Percentiles rank a stretch among this genome's conserved stretches.
Conservation (phyloP, 2,113 vertebrate species). For the Hippocampus barbouri region DNA sequence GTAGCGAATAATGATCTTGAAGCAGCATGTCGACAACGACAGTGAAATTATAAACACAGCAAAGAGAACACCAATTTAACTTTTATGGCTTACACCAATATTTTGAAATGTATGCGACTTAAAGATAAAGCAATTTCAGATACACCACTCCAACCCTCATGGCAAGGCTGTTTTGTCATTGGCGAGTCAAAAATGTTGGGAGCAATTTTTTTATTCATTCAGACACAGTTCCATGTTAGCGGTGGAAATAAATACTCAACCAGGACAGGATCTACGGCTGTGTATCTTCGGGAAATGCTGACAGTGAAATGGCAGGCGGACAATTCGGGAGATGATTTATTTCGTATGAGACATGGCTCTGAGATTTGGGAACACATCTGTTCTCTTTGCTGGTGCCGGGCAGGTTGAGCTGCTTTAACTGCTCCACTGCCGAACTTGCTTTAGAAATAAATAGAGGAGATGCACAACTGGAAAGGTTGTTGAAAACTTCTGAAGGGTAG, state of each 20-base stretch:
- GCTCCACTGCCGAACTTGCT: not conserved
- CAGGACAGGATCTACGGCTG: constrained; percentile 4
- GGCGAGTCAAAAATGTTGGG: not conserved
- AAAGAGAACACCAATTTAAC: not conserved
- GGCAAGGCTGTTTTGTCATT: constrained; percentile 4
- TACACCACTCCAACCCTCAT: not conserved
- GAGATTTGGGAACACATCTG: constrained; percentile 12
- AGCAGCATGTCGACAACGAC: not conserved
- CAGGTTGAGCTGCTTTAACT: not conserved
- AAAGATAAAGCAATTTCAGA: not conserved
- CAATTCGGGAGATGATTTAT: constrained; percentile 7
- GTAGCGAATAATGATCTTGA: not conserved
- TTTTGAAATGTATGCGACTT: not conserved
- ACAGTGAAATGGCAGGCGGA: constrained; percentile 3
- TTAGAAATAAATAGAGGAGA: not conserved
- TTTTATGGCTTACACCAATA: not conserved
- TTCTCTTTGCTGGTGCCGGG: constrained; percentile 1
- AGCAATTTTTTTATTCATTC: not conserved
- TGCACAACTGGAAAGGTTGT: not conserved
- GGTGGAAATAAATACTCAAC: constrained; percentile 1
- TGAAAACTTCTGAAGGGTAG: not conserved
- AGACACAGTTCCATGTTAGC: not conserved
- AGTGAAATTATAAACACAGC: not conserved
- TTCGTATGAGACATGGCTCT: not conserved
- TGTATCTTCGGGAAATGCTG: constrained; percentile 6